These are phyloP conservation scores for Protonibea diacanthus DNA, from an alignment of 2,797 vertebrate species.

Conservation along the genomic window DNA sequence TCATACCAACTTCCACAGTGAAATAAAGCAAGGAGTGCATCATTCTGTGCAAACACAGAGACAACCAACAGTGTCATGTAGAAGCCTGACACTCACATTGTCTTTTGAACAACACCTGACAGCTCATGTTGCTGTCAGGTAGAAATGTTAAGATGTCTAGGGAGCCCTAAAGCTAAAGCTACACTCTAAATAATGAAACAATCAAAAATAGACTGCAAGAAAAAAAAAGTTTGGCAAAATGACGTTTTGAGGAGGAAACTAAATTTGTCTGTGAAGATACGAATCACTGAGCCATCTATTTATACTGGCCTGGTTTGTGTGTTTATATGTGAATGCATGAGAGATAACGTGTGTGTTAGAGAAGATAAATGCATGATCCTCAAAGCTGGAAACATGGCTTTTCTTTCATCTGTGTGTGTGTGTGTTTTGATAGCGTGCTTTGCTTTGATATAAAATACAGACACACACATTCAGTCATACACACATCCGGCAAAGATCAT, in stretches of 20 bases:
- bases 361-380: not conserved
- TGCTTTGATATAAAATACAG: not conserved
- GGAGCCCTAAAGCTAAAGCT: conserved; percentile 4
- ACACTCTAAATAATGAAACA: conserved; percentile 40
- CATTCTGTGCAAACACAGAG: not conserved
- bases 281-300: conserved; percentile 8
- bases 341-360: not conserved
- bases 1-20: not conserved
- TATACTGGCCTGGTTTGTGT: not conserved
- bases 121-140: not conserved
- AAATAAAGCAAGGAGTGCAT: not conserved
- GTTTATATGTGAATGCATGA: not conserved
- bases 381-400: not conserved
- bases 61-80: not conserved
- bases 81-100: not conserved
- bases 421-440: conserved; percentile 2
- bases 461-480: not conserved
- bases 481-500: not conserved
- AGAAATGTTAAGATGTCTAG: not conserved
- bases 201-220: conserved; percentile 11
- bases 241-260: conserved; percentile 17
- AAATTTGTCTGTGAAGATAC: conserved; percentile 8
- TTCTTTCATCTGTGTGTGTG: not conserved
- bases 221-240: conserved; percentile 4
- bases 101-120: conserved; percentile 25